Evolutionary conservation across 2,113 vertebrate genomes (phyloP), one percentile per base, ranked within the genome.

Genomic region (Upupa epops): DNA sequence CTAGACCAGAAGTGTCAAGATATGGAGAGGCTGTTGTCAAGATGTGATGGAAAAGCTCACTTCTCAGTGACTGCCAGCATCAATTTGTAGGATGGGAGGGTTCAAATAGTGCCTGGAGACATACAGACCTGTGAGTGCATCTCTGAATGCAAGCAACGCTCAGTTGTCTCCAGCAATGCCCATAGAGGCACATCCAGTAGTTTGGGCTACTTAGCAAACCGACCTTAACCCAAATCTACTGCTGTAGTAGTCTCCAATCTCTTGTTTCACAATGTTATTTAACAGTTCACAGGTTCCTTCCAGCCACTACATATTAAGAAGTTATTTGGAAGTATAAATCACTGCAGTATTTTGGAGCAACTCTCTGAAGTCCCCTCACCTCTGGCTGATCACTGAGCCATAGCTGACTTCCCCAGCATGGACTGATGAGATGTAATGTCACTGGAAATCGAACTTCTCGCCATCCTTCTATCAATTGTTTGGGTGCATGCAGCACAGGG

Each of bases 371-470:
- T 25, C 6, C 8, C 14, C 7, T 3, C 31, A 52, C 10, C 45
- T 80, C n/a, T 1, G 1, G 6, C 31, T 87, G 75, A 74, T 18
- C 3, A 3, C 1, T 2, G 37, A 49, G 31, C 28, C 31, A 4
- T 13, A 20, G 16, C 17, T 74, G 63, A 45, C 13, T 77, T 85
- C 14, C 16, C 31, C 46, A 73, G 5, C 3, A 2, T 14, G n/a
- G 46, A 20, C 46, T 26, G 48, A 24, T 20, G 7, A 0, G 2
- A 17, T 1, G 1, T 2, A 31, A 18, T 28, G 13, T 20, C 17
- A 32, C 36, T 72, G 46, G 29, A 73, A 42, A 13, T 24, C 21
- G 54, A 49, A 36, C 2, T 4, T 51, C 31, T 55, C 59, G 36
- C 22, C 46, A 2, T 3, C 34, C 14, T 59, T 40, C 24, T 59